Evolutionary conservation across 2,113 vertebrate species (phyloP).

Genomic region (Perca schrenkii): DNA sequence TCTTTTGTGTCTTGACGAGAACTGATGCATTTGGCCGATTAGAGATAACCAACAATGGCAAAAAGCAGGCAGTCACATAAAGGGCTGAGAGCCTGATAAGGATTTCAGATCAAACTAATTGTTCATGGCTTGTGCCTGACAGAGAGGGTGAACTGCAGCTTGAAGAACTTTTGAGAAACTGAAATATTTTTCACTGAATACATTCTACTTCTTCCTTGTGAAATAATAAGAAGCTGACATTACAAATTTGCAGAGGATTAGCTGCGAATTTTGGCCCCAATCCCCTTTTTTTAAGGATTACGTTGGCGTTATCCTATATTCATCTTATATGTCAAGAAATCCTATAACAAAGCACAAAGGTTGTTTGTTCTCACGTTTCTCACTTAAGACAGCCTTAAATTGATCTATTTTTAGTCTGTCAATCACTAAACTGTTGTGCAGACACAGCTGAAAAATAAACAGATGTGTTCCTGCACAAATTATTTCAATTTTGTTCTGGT

Average conservation of each 20-base stretch:
- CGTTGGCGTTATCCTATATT: not conserved
- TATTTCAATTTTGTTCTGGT: no score
- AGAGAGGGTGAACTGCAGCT: not conserved
- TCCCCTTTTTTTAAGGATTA: not conserved
- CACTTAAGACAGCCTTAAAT: no score
- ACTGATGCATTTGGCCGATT: slow-evolving; percentile 5
- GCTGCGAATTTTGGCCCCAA: not conserved
- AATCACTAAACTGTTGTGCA: no score
- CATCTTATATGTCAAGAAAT: not conserved
- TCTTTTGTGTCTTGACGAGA: slow-evolving; percentile 11
- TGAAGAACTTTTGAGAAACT: not conserved
- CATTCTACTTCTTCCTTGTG: not conserved
- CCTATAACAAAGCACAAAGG: not conserved
- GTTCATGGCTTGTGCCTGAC: not conserved
- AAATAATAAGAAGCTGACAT: not conserved
- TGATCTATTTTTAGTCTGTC: no score
- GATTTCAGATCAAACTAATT: not conserved
- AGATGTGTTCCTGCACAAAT: no score
- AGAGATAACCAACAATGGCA: not conserved
- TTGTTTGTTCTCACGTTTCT: no score
- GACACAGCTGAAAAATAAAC: no score
- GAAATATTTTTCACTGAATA: not conserved
- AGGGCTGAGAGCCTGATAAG: not conserved
- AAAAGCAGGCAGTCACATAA: not conserved
- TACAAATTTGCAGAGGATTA: not conserved